Conservation (phyloP, 1,140 invertebrate genomes). For the Danaus plexippus region DNA sequence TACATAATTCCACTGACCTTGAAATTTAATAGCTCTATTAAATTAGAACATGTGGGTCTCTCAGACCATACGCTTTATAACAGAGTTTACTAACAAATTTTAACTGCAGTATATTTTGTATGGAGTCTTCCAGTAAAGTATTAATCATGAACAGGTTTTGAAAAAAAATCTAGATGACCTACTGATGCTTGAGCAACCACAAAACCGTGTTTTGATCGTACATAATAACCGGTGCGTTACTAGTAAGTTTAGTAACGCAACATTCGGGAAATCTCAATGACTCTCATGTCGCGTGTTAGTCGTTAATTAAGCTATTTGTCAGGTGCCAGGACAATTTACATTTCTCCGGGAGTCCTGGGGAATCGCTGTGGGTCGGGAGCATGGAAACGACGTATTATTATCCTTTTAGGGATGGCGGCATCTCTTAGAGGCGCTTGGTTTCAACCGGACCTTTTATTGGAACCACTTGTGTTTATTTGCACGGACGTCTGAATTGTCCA, state of each 20-base stretch:
- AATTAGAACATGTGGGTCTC: constrained; percentile 50
- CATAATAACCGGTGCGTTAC: constrained; percentile 25
- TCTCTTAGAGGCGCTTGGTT: constrained; percentile 54
- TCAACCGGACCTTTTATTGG: constrained; percentile 61
- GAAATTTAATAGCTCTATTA: constrained; percentile 61
- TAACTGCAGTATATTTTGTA: too few relatives aligned
- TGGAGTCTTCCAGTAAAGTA: too few relatives aligned
- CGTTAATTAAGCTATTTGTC: constrained; percentile 72
- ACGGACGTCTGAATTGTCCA: constrained; percentile 68
- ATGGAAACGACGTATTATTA: constrained; percentile 68
- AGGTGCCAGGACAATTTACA: constrained; percentile 63
- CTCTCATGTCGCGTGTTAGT: constrained; percentile 56
- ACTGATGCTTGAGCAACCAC: constrained; percentile 24
- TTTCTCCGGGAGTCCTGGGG: constrained; percentile 54
- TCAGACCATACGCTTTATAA: constrained; percentile 30
- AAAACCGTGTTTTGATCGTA: constrained; percentile 37
- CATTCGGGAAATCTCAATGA: constrained; percentile 60
- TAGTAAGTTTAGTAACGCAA: constrained; percentile 39
- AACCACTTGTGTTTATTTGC: constrained; percentile 65
- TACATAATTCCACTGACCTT: constrained; percentile 59
- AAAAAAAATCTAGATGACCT: constrained; percentile 34
- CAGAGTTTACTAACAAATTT: too few relatives aligned
- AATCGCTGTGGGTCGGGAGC: constrained; percentile 42
- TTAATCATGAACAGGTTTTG: too few relatives aligned
- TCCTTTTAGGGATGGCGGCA: constrained; percentile 69